A percentile compares a stretch with the other conserved stretches of the same genome.
These are phyloP conservation scores for Eulemur rufifrons DNA, from an alignment of 2,113 vertebrate species.

Conservation along the genomic window DNA sequence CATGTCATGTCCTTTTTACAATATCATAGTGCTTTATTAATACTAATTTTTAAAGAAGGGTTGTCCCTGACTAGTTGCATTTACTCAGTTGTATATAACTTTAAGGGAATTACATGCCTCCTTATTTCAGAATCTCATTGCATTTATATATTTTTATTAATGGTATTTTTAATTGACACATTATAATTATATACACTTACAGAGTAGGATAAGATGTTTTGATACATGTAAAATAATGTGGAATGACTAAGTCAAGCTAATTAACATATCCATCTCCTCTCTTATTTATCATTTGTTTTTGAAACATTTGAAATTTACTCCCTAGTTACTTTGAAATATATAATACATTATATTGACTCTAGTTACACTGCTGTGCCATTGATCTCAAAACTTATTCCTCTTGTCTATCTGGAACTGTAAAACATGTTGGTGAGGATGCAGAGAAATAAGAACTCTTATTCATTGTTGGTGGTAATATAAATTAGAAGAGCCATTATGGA, in stretches of 20 bases:
- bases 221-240: background rate
- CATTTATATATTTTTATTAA: background rate
- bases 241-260: background rate
- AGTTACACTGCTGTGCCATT: background rate
- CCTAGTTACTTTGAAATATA: background rate
- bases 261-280: background rate
- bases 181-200: background rate
- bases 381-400: background rate
- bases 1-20: background rate
- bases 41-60: background rate
- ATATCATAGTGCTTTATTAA: background rate
- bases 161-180: background rate
- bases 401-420: background rate
- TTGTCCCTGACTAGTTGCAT: background rate
- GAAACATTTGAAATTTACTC: background rate
- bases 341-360: background rate
- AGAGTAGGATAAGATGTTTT: background rate
- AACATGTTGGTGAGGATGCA: background rate
- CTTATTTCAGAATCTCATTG: background rate
- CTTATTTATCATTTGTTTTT: background rate
- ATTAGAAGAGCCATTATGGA: background rate
- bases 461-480: background rate
- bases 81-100: background rate
- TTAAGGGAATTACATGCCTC: background rate
- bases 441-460: background rate